Conservation (phyloP, 2,113 vertebrate genomes). For the Zingel zingel region DNA sequence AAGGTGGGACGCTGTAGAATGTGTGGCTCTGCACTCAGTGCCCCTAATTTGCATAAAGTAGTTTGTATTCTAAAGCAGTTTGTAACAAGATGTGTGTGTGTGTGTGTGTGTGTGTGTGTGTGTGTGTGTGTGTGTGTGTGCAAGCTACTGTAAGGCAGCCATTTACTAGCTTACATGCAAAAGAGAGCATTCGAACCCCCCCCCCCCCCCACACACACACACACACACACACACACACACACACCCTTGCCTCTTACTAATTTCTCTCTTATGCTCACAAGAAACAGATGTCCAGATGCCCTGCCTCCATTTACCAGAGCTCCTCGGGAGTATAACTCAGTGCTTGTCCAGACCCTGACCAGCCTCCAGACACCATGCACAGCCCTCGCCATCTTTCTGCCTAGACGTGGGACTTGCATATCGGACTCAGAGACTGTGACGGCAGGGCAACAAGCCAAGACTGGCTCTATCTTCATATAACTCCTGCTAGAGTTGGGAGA, state of each 20-base stretch:
- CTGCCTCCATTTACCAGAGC: slow-evolving; percentile 71
- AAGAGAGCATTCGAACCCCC: slow-evolving; percentile 28
- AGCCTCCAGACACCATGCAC: slow-evolving; percentile 58
- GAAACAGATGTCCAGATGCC: slow-evolving; percentile 76
- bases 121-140: slow-evolving; percentile 6
- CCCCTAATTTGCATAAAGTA: slow-evolving; percentile 69
- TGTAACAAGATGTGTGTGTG: slow-evolving; percentile 35
- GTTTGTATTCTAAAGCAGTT: slow-evolving; percentile 72
- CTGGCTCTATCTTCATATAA: slow-evolving; percentile 60
- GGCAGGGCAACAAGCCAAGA: slow-evolving; percentile 71
- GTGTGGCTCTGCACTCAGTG: slow-evolving; percentile 67
- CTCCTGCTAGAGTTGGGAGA: slow-evolving; percentile 68
- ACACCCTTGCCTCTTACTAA: slow-evolving; percentile 30
- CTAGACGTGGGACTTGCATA: slow-evolving; percentile 49
- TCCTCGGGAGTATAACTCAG: slow-evolving; percentile 71
- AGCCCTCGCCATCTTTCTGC: slow-evolving; percentile 65
- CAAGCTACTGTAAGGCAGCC: slow-evolving; percentile 31
- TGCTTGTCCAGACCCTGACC: slow-evolving; percentile 43
- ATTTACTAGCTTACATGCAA: slow-evolving; percentile 30
- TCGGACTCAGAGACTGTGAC: slow-evolving; percentile 55
- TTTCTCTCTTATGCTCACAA: slow-evolving; percentile 42
- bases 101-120: slow-evolving; percentile 5
- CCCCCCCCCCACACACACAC: not conserved
- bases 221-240: too few relatives aligned
- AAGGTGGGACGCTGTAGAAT: slow-evolving; percentile 59